Evolutionary conservation across 2,888 invertebrate genomes (phyloP).

Genomic region (Drosophila flavopinicola): DNA sequence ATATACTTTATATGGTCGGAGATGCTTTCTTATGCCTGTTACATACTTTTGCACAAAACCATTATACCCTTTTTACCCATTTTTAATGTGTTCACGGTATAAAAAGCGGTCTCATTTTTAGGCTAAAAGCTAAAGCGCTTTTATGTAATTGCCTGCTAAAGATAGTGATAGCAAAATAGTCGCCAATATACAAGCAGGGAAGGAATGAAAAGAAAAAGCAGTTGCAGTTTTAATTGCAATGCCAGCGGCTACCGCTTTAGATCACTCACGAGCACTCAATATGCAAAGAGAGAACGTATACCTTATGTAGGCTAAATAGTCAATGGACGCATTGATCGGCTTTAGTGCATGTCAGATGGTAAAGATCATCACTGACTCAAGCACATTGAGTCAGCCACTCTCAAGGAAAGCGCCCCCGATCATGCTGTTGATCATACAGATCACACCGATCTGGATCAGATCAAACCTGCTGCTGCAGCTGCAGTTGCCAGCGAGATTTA

Average conservation of each 20-base stretch:
- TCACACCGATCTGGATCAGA: constrained; percentile 1
- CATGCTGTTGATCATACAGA: constrained; percentile 48
- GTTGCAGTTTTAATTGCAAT: constrained; percentile 14
- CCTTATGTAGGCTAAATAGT: constrained; percentile 21
- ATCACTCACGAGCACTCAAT: constrained; percentile 15
- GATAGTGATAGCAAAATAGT: constrained; percentile 50
- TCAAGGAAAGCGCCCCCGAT: constrained; percentile 48
- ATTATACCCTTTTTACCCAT: too few relatives aligned
- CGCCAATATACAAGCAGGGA: neutral
- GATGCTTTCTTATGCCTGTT: too few relatives aligned
- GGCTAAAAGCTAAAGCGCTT: constrained; percentile 69
- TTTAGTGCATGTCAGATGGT: constrained; percentile 1
- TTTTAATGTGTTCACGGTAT: too few relatives aligned
- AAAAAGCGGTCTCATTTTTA: constrained; percentile 54
- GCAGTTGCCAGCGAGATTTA: constrained; percentile 17
- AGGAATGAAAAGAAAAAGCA: too few relatives aligned
- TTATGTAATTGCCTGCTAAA: constrained; percentile 73
- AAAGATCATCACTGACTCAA: constrained; percentile 28
- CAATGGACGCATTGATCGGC: constrained; percentile 1
- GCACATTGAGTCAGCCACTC: constrained; percentile 12
- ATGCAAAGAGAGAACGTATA: neutral
- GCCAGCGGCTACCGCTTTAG: constrained; percentile 42
- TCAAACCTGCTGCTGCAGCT: neutral
- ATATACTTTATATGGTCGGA: too few relatives aligned
- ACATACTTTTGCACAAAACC: too few relatives aligned